phyloP scores from a whole-genome alignment of 2,113 vertebrate genomes.

The Antechinus stuartii region DNA sequence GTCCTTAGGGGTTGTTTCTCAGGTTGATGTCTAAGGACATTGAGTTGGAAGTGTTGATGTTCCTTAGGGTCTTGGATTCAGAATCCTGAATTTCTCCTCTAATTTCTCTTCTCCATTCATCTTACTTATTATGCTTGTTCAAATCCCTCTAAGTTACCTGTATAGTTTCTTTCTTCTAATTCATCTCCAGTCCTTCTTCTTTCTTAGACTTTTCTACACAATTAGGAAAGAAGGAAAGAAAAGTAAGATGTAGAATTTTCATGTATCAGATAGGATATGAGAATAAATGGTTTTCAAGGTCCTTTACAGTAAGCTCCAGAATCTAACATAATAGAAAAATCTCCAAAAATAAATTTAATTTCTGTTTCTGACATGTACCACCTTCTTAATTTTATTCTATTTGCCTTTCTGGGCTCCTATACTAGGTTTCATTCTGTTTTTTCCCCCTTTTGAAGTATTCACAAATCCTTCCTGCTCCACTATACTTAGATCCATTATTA shows the following conservation, averaged over 20 bases:
- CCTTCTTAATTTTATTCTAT: conserved; percentile 21
- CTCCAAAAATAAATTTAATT: background rate
- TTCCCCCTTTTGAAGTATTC: conserved; percentile 43
- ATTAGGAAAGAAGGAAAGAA: background rate
- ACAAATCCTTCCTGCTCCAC: background rate
- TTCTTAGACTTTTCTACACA: background rate
- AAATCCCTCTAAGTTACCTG: background rate
- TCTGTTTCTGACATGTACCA: background rate
- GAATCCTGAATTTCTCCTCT: background rate
- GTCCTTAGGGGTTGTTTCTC: background rate
- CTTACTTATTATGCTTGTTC: background rate
- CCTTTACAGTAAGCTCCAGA: background rate
- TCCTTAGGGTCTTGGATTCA: background rate
- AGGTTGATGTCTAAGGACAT: background rate
- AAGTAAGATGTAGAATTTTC: background rate
- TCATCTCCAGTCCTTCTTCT: background rate
- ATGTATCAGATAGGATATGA: background rate
- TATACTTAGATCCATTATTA: conserved; percentile 22
- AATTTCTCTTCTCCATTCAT: background rate
- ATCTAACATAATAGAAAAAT: background rate
- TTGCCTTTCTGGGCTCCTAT: background rate
- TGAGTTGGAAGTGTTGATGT: background rate
- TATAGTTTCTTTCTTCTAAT: background rate
- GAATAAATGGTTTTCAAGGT: background rate
- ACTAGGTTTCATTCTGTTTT: conserved; percentile 18